Evolutionary conservation across 2,113 vertebrate genomes (phyloP), one percentile per base, ranked within the genome.

Genomic region (Megaceryle maxima): DNA sequence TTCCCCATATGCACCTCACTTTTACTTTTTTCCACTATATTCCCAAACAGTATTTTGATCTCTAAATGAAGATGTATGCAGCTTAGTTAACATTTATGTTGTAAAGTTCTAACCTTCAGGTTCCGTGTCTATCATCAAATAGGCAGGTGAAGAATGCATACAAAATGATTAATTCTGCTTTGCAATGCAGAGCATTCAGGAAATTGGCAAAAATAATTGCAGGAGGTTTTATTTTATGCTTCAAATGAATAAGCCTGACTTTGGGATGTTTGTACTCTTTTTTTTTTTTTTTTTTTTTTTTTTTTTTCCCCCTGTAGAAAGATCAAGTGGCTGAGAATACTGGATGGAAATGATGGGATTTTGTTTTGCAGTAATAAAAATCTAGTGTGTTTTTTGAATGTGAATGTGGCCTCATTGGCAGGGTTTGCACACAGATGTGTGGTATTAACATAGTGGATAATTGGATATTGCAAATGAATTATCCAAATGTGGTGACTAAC

Each of bases 381-480:
- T 43, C 80, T 57, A 33, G 81, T 83, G 78, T 95, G 85, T 51
- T 94, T 96, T 95, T 73, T 92, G 84, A 96, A 97, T 94, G 69
- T 48, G 84, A 96, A 97, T 96, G 87, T 57, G 46, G 62, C 92
- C 82, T 96, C 66, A 25, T 92, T 97, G 97, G 96, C 96, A 97
- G 55, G 73, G 89, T 92, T 96, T 96, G 79, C 85, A 72, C 91
- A 96, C 93, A 97, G 96, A 97, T 96, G 96, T 97, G 96, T 93
- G 95, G 91, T 85, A 96, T 97, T 96, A 97, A 93, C 96, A 96
- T 59, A 97, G 92, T 92, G 92, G 91, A 92, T 97, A 97, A 97
- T 93, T 97, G 94, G 94, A 96, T 97, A 97, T 94, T 96, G 91
- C 94, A 96, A 96, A 94, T 94, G 96, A 95, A 94, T 97, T 97